These are phyloP conservation scores for Notolabrus celidotus DNA, from an alignment of 2,797 vertebrate genomes.

Conservation along the genomic window DNA sequence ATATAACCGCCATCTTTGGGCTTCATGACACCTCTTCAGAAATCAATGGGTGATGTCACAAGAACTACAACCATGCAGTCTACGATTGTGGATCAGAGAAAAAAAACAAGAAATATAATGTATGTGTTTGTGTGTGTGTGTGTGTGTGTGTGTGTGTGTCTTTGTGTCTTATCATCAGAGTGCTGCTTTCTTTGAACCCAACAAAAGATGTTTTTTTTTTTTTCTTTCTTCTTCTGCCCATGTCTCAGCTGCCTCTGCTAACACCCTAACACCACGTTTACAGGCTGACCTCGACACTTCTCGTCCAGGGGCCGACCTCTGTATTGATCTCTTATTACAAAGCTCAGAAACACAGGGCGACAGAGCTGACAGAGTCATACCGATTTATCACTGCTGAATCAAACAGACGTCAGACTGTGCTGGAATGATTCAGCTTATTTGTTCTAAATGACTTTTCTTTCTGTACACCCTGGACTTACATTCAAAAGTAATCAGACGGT, in stretches of 20 bases:
- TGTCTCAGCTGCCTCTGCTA: conserved; percentile 29
- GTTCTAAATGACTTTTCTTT: conserved; percentile 13
- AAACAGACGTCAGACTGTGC: conserved; percentile 30
- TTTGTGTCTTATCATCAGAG: too few relatives aligned
- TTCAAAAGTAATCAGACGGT: background rate
- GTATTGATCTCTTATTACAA: conserved; percentile 61
- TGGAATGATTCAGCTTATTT: conserved; percentile 19
- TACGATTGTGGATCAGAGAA: too few relatives aligned
- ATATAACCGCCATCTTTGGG: too few relatives aligned
- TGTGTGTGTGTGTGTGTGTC: too few relatives aligned
- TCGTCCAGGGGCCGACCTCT: conserved; percentile 28
- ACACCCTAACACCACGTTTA: conserved; percentile 5
- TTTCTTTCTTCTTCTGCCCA: conserved; percentile 1
- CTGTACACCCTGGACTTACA: background rate
- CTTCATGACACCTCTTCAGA: too few relatives aligned
- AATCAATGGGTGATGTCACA: too few relatives aligned
- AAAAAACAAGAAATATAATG: too few relatives aligned
- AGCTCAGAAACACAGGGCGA: conserved; percentile 37
- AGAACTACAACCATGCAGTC: too few relatives aligned
- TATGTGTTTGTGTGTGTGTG: too few relatives aligned
- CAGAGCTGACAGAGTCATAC: conserved; percentile 41
- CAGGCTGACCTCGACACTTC: conserved; percentile 55
- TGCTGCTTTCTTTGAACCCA: too few relatives aligned
- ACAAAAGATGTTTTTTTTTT: background rate
- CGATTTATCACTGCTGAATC: conserved; percentile 40